A percentile compares a stretch with the other conserved stretches of the same genome.
Conservation (phyloP, 1,140 invertebrate species). For the Aleiodes sp. region DNA sequence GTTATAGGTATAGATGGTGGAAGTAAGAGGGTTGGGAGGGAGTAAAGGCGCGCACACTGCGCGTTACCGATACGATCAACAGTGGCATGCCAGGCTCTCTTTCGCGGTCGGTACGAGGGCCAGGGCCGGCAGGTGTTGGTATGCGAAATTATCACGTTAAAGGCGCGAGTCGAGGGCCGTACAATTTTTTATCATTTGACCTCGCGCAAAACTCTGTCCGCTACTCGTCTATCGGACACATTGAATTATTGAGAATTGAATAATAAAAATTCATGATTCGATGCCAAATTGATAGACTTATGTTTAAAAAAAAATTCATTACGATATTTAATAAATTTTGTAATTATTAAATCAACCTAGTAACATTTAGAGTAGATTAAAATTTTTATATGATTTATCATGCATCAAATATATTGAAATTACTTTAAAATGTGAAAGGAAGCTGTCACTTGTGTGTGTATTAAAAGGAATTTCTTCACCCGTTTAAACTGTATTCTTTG, state of each 20-base stretch:
- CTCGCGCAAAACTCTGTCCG: conserved; percentile 17
- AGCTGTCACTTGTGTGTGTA: background rate
- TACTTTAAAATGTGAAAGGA: background rate
- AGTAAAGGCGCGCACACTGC: background rate
- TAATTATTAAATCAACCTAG: background rate
- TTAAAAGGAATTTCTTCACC: background rate
- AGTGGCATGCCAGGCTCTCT: conserved; percentile 42
- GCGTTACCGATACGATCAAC: conserved; percentile 57
- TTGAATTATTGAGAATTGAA: too few relatives aligned
- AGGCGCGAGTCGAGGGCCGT: conserved; percentile 41
- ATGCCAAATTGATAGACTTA: too few relatives aligned
- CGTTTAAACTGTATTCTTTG: background rate
- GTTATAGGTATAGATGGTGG: background rate
- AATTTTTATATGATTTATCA: background rate
- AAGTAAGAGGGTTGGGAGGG: background rate
- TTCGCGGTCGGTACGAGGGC: conserved; percentile 41
- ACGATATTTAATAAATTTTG: too few relatives aligned
- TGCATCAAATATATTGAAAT: background rate
- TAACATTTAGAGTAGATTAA: background rate
- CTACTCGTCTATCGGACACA: too few relatives aligned
- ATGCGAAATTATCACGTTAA: conserved; percentile 60
- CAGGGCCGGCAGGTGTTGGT: conserved; percentile 57
- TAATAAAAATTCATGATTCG: too few relatives aligned
- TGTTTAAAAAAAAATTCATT: too few relatives aligned
- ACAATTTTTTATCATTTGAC: conserved; percentile 51